Evolutionary conservation across 2,888 invertebrate species (phyloP), one percentile per base, ranked within the genome.

Genomic region (Magallana nippona): DNA sequence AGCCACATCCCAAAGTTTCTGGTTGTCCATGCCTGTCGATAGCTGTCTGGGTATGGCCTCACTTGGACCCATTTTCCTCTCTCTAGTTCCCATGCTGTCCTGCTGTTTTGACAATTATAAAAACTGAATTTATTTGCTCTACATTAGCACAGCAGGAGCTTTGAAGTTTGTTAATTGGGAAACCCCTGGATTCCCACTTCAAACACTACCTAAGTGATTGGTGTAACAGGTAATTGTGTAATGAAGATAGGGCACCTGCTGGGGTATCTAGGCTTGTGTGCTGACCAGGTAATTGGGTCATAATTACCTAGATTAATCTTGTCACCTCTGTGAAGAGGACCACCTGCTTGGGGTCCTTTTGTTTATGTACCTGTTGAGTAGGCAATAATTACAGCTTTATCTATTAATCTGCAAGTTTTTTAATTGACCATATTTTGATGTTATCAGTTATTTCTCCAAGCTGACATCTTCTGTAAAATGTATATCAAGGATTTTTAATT

Each of bases 231-330:
- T 63, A 63, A 27, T 27, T 63, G 63, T 63, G 13, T 63, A 32
- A 22, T 71, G 71, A 71, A 27, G 71, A 71, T 32, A 71, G 22
- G 10, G 11, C 71, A 71, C 71, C 71, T 71, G 71, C 71, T 78
- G 78, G 78, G 3, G 55, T 55, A 15, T 44, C n/a, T n/a, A 55
- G 56, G 19, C 55, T 15, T 77, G n/a, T 78, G 56, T n/a, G 22
- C n/a, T 56, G 78, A 17, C 19, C n/a, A 78, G 56, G 55, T 55
- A 78, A 56, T 56, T 78, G 55, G n/a, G 55, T 78, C 56, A 78
- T 78, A 78, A 78, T 78, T 78, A 19, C 55, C 55, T 78, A 44
- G 56, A 55, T 78, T 56, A 78, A 78, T 78, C 56, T 78, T 78
- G 78, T 55, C 78, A 78, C 55, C 55, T 78, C 2, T 71, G 71